A percentile compares a stretch with the other conserved stretches of the same genome.
Conservation (phyloP, 1,140 invertebrate genomes). For the Lordiphosa clarofinis region DNA sequence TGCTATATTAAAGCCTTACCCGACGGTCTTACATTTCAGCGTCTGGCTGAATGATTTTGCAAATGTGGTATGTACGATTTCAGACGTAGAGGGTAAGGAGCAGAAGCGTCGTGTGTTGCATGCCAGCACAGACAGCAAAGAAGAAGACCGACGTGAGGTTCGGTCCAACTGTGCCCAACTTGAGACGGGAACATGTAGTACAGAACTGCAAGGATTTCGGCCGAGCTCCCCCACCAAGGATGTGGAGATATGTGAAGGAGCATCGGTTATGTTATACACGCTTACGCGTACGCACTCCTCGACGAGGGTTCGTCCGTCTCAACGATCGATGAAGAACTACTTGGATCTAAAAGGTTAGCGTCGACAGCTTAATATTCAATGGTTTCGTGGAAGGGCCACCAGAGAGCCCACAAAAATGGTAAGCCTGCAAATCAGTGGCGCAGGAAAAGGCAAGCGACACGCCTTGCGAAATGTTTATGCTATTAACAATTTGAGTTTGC, state of each 20-base stretch:
- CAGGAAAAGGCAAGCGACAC: background rate
- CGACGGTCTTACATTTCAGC: conserved; percentile 2
- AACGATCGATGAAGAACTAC: conserved; percentile 6
- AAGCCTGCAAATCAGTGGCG: conserved; percentile 7
- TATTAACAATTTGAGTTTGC: too few species aligned
- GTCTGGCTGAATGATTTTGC: background rate
- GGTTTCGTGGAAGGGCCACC: conserved; percentile 4
- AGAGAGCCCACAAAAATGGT: conserved; percentile 2
- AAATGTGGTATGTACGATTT: background rate
- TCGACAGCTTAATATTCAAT: conserved; percentile 10
- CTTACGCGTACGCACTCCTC: conserved; percentile 2
- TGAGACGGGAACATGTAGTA: too few species aligned
- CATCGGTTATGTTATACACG: background rate
- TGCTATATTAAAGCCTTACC: background rate
- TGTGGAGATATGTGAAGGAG: too few species aligned
- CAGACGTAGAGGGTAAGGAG: background rate
- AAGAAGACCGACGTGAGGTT: background rate
- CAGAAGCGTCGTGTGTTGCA: background rate
- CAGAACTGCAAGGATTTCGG: too few species aligned
- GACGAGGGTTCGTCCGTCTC: conserved; percentile 3
- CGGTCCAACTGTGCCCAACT: background rate
- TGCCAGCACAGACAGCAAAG: background rate
- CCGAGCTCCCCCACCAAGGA: too few species aligned
- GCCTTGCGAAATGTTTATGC: too few species aligned
- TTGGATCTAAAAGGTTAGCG: conserved; percentile 5